phyloP scores from a whole-genome alignment of 2,888 invertebrate genomes.

The Tipula vernalis region DNA sequence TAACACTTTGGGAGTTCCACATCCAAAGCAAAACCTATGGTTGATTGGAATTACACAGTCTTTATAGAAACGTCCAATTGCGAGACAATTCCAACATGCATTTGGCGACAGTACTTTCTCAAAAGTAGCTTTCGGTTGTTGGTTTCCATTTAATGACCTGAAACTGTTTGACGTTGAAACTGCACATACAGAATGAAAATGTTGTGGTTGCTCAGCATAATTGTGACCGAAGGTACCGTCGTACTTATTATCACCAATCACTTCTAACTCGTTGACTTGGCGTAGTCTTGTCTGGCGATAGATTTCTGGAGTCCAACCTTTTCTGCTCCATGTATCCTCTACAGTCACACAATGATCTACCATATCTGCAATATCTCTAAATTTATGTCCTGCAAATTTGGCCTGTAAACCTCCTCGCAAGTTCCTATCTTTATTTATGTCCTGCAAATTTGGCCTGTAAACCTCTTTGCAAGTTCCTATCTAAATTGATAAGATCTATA shows the following conservation, averaged over 20 bases:
- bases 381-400: background rate
- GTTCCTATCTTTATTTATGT: too few species aligned
- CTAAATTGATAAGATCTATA: too few species aligned
- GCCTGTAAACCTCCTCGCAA: background rate
- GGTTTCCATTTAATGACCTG: background rate
- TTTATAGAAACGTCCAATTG: background rate
- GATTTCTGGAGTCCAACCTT: too few species aligned
- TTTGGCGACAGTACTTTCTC: background rate
- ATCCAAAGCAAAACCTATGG: background rate
- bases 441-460: too few species aligned
- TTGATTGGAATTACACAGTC: too few species aligned
- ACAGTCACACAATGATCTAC: too few species aligned
- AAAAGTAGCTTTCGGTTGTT: background rate
- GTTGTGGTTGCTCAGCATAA: background rate
- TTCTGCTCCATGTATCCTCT: background rate
- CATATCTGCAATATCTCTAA: background rate
- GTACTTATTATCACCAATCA: too few species aligned
- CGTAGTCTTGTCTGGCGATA: too few species aligned
- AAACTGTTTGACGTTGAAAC: background rate
- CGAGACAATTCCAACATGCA: background rate
- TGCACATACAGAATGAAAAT: too few species aligned
- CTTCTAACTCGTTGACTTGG: too few species aligned
- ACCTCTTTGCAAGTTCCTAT: too few species aligned
- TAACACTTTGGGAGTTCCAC: background rate
- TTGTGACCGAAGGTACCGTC: too few species aligned